Conservation (phyloP, 2,888 invertebrate species). For the Euphydryas editha region DNA sequence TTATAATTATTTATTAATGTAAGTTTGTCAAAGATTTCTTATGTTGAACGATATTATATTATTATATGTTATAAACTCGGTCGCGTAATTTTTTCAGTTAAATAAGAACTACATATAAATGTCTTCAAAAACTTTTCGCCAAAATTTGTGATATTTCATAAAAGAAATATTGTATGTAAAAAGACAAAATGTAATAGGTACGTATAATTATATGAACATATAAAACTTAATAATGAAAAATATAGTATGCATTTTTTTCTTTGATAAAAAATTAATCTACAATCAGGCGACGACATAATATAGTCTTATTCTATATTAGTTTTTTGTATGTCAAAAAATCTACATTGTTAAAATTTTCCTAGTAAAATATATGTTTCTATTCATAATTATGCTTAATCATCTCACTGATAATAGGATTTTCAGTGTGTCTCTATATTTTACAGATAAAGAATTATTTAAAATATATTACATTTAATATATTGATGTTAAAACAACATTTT, state of each 20-base stretch:
- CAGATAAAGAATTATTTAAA: background rate
- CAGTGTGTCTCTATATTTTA: background rate
- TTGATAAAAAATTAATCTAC: too few species aligned
- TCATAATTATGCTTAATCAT: background rate
- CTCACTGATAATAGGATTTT: background rate
- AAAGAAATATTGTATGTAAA: too few species aligned
- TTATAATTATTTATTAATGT: slow-evolving; percentile 20
- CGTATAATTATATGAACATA: too few species aligned
- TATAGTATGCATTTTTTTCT: too few species aligned
- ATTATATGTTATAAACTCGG: slow-evolving; percentile 4
- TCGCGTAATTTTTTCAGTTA: background rate
- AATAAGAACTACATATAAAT: too few species aligned
- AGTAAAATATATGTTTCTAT: background rate
- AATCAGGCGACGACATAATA: too few species aligned
- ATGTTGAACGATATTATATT: slow-evolving; percentile 13
- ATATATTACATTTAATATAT: background rate
- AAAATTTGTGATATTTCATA: background rate
- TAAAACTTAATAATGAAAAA: too few species aligned
- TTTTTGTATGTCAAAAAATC: too few species aligned
- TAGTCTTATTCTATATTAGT: too few species aligned
- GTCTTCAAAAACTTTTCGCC: too few species aligned
- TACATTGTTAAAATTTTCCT: too few species aligned
- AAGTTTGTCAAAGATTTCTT: slow-evolving; percentile 5
- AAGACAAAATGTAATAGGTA: too few species aligned
- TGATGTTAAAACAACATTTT: background rate